These are phyloP conservation scores for Perca fluviatilis DNA, from an alignment of 2,113 vertebrate genomes.

Conservation along the genomic window DNA sequence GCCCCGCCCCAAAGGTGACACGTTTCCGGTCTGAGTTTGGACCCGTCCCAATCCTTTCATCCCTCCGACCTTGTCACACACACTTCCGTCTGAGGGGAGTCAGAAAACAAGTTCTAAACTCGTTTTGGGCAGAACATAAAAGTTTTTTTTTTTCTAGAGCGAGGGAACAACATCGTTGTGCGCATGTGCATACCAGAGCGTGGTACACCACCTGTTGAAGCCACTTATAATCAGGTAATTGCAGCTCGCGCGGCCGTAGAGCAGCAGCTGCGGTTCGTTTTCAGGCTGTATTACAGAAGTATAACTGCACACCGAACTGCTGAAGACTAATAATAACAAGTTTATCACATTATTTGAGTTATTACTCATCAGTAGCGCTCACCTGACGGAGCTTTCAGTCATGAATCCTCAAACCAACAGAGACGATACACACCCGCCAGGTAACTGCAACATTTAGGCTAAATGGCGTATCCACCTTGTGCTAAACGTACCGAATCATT, in stretches of 20 bases:
- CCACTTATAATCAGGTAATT: conserved; percentile 81
- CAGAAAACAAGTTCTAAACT: not conserved
- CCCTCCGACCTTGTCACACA: not conserved
- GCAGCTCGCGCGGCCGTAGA: not conserved
- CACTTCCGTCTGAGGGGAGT: not conserved
- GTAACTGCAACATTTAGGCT: conserved; percentile 45
- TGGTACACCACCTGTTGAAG: conserved; percentile 55
- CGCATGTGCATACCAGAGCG: conserved; percentile 62
- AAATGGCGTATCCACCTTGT: not conserved
- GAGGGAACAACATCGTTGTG: not conserved
- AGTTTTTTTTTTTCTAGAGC: no score
- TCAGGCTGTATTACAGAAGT: conserved; percentile 73
- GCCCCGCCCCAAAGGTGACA: conserved; percentile 43
- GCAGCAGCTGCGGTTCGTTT: conserved; percentile 4
- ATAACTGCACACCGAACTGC: conserved; percentile 49
- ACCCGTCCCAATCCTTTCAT: not conserved
- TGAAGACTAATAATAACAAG: conserved; percentile 15
- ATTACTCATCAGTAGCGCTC: conserved; percentile 4
- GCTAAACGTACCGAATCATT: not conserved
- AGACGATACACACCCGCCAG: conserved; percentile 56
- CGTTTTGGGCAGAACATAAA: not conserved
- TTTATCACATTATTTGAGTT: not conserved
- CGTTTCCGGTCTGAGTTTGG: not conserved
- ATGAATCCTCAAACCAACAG: conserved; percentile 68
- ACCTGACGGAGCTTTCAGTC: not conserved